Evolutionary conservation across 2,888 invertebrate species (phyloP).

Genomic region (Molorchus minor): DNA sequence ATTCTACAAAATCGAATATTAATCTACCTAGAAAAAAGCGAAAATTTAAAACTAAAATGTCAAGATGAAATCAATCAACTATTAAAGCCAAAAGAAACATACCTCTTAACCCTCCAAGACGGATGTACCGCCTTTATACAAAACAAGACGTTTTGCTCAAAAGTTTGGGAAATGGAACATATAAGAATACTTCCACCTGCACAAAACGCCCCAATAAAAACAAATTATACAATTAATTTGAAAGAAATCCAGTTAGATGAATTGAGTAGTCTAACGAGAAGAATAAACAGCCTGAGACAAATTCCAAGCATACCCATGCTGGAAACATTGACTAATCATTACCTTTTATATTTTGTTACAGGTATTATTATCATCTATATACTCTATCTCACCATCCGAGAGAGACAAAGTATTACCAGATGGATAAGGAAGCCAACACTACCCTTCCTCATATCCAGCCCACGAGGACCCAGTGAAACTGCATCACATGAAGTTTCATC

Average conservation of each 20-base stretch:
- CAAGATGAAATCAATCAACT: background rate
- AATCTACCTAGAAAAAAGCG: background rate
- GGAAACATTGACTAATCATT: background rate
- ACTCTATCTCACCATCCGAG: no score
- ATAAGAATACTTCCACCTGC: background rate
- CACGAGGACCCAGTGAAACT: background rate
- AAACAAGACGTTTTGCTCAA: background rate
- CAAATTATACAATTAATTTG: no score
- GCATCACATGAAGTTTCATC: background rate
- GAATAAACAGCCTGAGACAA: background rate
- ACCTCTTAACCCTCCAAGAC: background rate
- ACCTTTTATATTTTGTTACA: background rate
- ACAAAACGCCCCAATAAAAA: background rate
- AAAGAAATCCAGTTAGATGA: no score
- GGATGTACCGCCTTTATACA: background rate
- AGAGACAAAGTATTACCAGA: background rate
- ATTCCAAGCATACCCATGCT: background rate
- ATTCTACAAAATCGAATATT: background rate
- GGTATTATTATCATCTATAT: background rate
- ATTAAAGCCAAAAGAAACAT: background rate
- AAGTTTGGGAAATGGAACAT: background rate
- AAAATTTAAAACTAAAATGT: background rate
- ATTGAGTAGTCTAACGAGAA: background rate
- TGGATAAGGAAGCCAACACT: no score
- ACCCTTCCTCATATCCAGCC: no score